Conservation (phyloP, 1,140 invertebrate species). For the Phymorhynchus buccinoides region DNA sequence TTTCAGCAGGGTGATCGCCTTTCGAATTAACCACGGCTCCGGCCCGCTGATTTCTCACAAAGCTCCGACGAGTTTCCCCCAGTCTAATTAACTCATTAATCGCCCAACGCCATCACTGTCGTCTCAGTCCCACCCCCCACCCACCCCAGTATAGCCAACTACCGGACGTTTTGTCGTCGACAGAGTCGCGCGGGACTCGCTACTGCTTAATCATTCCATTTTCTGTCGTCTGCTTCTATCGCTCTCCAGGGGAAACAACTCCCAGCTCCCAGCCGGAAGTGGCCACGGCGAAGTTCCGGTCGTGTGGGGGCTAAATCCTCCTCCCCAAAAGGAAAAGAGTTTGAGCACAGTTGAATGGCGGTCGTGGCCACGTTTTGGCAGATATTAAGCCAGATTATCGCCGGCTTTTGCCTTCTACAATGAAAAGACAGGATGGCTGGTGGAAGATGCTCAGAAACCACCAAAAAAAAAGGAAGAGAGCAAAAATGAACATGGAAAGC, state of each 20-base stretch:
- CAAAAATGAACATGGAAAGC: too few species aligned
- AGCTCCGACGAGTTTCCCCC: neutral
- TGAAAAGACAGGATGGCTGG: neutral
- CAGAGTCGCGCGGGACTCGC: neutral
- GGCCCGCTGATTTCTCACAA: neutral
- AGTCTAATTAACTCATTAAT: conserved; percentile 31
- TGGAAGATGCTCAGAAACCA: neutral
- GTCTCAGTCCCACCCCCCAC: neutral
- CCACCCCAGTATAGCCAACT: too few species aligned
- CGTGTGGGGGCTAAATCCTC: conserved; percentile 20
- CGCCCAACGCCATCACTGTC: conserved; percentile 23
- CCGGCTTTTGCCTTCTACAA: neutral
- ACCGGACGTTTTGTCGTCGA: conserved; percentile 1
- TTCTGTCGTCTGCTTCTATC: neutral
- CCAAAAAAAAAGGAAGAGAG: neutral
- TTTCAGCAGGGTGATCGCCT: conserved; percentile 21
- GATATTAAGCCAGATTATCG: conserved; percentile 17
- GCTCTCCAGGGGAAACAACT: conserved; percentile 28
- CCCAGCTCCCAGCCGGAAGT: conserved; percentile 28
- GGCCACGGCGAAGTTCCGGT: conserved; percentile 23
- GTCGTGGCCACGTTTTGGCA: neutral
- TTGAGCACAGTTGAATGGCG: neutral
- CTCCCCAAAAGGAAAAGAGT: neutral
- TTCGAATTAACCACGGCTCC: conserved; percentile 10
- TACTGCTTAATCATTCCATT: conserved; percentile 28